Evolutionary conservation across 2,113 vertebrate genomes (phyloP).

Genomic region (Mustelus asterias): DNA sequence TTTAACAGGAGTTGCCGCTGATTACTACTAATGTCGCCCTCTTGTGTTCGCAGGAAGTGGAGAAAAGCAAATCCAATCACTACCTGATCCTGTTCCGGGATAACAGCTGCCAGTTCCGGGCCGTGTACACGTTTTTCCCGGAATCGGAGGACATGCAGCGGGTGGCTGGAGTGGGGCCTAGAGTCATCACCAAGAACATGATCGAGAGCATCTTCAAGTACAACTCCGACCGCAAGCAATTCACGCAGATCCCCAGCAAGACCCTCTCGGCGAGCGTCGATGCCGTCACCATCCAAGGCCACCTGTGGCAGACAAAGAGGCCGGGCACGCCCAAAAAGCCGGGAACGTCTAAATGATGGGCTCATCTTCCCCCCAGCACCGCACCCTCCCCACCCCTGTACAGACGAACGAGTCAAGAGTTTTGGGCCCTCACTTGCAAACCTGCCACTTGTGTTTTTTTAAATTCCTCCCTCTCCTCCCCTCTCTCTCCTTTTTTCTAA

Average conservation of each 20-base stretch:
- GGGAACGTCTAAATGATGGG: slow-evolving; percentile 66
- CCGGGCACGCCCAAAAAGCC: slow-evolving; percentile 81
- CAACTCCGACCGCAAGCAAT: slow-evolving; percentile 87
- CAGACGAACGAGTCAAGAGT: neutral
- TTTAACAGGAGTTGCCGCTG: neutral
- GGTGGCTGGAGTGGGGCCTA: slow-evolving; percentile 73
- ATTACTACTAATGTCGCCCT: neutral
- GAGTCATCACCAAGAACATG: slow-evolving; percentile 64
- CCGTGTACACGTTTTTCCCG: slow-evolving; percentile 74
- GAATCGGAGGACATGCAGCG: slow-evolving; percentile 75
- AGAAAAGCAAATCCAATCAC: slow-evolving; percentile 78
- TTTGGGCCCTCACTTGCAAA: neutral
- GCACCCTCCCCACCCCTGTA: neutral
- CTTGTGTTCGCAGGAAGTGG: slow-evolving; percentile 66
- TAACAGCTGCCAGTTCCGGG: slow-evolving; percentile 81
- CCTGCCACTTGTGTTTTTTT: neutral
- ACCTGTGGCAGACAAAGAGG: slow-evolving; percentile 79
- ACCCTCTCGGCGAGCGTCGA: slow-evolving; percentile 92
- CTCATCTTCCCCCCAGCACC: slow-evolving; percentile 18
- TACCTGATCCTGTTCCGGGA: slow-evolving; percentile 90
- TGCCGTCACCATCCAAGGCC: slow-evolving; percentile 81
- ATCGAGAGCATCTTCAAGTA: slow-evolving; percentile 88
- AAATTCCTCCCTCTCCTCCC: too few species aligned
- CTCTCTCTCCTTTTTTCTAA: neutral
- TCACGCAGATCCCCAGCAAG: slow-evolving; percentile 82